Evolutionary conservation across 2,113 vertebrate genomes (phyloP), one percentile per base, ranked within the genome.

Genomic region (Helogale parvula): DNA sequence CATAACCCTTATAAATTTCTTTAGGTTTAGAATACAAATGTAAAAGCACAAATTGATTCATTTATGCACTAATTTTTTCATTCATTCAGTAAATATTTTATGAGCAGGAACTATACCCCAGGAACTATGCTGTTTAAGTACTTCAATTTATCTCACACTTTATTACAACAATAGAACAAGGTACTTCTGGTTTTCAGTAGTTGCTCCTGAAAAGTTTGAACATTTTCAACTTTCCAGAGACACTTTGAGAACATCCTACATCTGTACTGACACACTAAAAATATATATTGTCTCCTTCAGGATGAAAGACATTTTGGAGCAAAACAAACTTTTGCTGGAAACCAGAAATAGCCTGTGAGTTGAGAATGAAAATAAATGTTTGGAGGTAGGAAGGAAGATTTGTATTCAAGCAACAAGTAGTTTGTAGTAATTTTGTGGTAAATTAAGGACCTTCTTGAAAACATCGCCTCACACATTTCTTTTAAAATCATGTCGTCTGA

Each of bases 91-190:
- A 66, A 54, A 71, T 60, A 4, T 31, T 83, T 97, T 95, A 88
- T 72, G 50, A 82, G 52, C 9, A 80, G 35, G 1, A 77, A 74
- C n/a, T 45, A 71, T 5, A 69, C 16, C 41, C 60, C 54, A 86
- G 35, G 35, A 87, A 94, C 31, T 60, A 65, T 31, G 77, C 81
- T 65, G 7, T 31, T 41, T 88, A 31, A 57, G 82, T 85, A 93
- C 57, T 81, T 83, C 23, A 47, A 41, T 87, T 97, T 25, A 33
- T 92, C 89, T 96, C 21, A 65, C 16, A 38, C 23, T 76, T 94
- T n/a, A 35, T 66, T 85, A 65, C 13, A 38, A 82, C 23, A 65
- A 29, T 25, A 52, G 10, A 45, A 79, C 31, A 88, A 54, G n/a
- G 19, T 7, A 50, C 52, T 45, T 89, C n/a, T 52, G 50, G 7